These are phyloP conservation scores for Aphelenchoides fujianensis DNA, from an alignment of 1,140 invertebrate species.

Conservation along the genomic window DNA sequence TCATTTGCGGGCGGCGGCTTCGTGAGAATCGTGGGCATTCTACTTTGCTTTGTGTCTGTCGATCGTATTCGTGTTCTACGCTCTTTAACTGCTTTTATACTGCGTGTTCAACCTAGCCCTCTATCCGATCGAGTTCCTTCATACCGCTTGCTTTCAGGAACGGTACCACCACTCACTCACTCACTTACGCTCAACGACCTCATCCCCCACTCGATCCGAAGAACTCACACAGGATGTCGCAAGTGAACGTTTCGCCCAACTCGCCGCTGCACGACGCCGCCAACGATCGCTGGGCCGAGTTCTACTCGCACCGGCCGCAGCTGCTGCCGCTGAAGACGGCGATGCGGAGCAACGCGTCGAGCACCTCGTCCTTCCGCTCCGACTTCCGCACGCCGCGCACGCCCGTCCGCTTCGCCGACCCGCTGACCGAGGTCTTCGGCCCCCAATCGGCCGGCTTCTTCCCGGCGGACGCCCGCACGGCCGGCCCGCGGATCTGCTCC, in stretches of 20 bases:
- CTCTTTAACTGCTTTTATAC: too few species aligned
- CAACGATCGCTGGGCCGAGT: not conserved
- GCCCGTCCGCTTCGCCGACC: not conserved
- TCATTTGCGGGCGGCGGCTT: too few species aligned
- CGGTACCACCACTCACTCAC: too few species aligned
- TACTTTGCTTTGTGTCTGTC: too few species aligned
- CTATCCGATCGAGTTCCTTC: too few species aligned
- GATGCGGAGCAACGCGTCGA: not conserved
- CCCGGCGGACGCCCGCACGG: not conserved
- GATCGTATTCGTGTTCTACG: too few species aligned
- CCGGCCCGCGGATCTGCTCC: not conserved
- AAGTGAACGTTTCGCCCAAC: not conserved
- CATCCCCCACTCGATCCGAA: too few species aligned
- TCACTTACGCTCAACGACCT: too few species aligned
- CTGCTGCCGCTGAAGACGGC: not conserved
- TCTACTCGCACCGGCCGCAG: not conserved
- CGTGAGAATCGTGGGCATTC: too few species aligned
- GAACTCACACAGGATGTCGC: too few species aligned
- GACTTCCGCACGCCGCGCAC: not conserved
- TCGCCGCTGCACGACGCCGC: not conserved
- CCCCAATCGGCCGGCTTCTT: not conserved
- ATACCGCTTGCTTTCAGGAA: too few species aligned
- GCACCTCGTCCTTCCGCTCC: not conserved
- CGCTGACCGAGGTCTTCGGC: not conserved
- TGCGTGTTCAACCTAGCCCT: too few species aligned